These are phyloP conservation scores for Solea solea DNA, from an alignment of 2,113 vertebrate genomes.

Conservation along the genomic window DNA sequence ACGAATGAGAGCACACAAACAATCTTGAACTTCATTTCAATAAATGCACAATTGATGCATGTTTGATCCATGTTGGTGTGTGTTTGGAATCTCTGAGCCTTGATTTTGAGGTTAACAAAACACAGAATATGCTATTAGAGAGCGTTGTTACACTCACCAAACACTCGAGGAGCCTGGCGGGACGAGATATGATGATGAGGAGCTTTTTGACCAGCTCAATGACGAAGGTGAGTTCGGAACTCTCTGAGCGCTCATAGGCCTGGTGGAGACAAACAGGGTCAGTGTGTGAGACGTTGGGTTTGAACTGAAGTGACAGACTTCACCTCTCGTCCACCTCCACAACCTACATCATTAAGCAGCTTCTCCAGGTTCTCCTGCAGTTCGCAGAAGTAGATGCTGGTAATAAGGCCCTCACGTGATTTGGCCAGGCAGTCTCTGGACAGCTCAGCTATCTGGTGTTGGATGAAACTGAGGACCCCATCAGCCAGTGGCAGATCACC, in stretches of 20 bases:
- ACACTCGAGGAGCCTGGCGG: conserved; percentile 91
- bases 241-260: conserved; percentile 93
- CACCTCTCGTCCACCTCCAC: background rate
- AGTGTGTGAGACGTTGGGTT: background rate
- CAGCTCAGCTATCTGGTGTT: conserved; percentile 94
- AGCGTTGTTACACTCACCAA: conserved; percentile 81
- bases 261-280: conserved; percentile 53
- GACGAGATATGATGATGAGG: conserved; percentile 94
- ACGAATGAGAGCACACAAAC: no score
- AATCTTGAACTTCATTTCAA: no score
- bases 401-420: conserved; percentile 90
- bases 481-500: conserved; percentile 90
- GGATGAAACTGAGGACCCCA: conserved; percentile 95
- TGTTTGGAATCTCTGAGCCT: background rate
- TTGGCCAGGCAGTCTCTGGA: conserved; percentile 92
- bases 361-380: conserved; percentile 96
- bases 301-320: background rate
- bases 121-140: background rate
- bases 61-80: background rate
- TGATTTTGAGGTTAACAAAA: background rate
- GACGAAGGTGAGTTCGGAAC: conserved; percentile 91
- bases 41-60: no score
- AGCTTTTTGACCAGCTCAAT: conserved; percentile 93
- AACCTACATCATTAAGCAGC: conserved; percentile 89
- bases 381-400: conserved; percentile 92